These are phyloP conservation scores for Halesus radiatus DNA, from an alignment of 1,140 invertebrate genomes.

Conservation along the genomic window DNA sequence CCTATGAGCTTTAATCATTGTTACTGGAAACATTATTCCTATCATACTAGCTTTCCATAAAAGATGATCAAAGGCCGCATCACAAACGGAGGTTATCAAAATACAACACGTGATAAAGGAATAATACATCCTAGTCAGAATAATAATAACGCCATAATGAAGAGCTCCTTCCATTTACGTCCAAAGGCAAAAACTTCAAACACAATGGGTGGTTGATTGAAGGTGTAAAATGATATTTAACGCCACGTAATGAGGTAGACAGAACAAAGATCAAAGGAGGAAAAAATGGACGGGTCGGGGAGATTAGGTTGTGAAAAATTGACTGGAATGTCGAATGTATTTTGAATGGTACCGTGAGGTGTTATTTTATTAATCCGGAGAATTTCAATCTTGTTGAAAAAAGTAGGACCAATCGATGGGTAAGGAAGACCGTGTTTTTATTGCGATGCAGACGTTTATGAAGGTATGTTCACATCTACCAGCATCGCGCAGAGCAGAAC, in stretches of 20 bases:
- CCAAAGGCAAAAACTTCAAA: conserved; percentile 36
- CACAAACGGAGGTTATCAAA: conserved; percentile 1
- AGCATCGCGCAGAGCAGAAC: too few relatives aligned
- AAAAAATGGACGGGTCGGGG: conserved; percentile 10
- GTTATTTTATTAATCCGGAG: conserved; percentile 52
- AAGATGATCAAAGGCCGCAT: conserved; percentile 2
- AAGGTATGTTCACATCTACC: too few relatives aligned
- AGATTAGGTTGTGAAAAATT: conserved; percentile 53
- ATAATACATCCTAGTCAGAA: background rate
- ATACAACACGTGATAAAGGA: conserved; percentile 2
- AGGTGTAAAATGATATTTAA: conserved; percentile 57
- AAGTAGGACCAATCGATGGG: conserved; percentile 16
- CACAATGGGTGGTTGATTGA: conserved; percentile 56
- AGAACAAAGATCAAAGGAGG: conserved; percentile 53
- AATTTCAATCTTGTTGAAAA: conserved; percentile 42
- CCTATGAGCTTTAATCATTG: too few relatives aligned
- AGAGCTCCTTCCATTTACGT: conserved; percentile 44
- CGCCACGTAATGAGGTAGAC: conserved; percentile 50
- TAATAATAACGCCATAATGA: conserved; percentile 7
- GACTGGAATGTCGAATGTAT: conserved; percentile 55
- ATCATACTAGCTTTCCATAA: too few relatives aligned
- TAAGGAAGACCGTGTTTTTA: background rate
- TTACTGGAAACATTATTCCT: too few relatives aligned
- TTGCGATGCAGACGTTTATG: too few relatives aligned
- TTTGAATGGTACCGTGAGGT: conserved; percentile 46